Evolutionary conservation across 2,797 vertebrate genomes (phyloP), one percentile per base, ranked within the genome.

Genomic region (Gymnodraco acuticeps): DNA sequence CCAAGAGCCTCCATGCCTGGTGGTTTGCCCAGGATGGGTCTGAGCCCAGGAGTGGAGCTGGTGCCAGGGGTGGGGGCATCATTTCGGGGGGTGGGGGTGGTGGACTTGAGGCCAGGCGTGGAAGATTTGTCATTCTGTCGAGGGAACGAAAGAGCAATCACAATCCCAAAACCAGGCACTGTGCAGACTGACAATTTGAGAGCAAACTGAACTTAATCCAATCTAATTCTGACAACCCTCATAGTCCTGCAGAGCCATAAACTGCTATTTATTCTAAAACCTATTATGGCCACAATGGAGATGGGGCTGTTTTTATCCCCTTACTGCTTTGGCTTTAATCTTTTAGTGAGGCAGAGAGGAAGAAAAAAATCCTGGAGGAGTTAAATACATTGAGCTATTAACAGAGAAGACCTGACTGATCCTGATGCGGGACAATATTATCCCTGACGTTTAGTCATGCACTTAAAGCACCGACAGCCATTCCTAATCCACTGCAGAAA

Each of bases 51-150:
- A 87, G 98, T 97, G 70, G 97, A 97, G 91, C 97, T 99, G 92
- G 97, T 99, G 93, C 98, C 97, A 83, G 98, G 98, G 85, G 98
- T 99, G 76, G 98, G 98, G 55, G 96, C 97, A 60, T 99, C 98
- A 10, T 95, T 97, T 77, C 97, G 96, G 64, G 98, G 98, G 87
- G 98, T 98, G 80, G 98, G 98, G 68, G 98, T 99, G 94, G 95
- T 99, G 83, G 98, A 99, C 93, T 99, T 99, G 74, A 98, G 97
- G 90, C 98, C 98, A 72, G 98, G 97, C 89, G 97, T 99, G 72
- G 97, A 98, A 82, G 98, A 99, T 95, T 99, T 99, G 95, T 99
- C 98, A 94, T 99, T 99, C 98, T 99, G 94, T 87, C 66, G 78
- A 81, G 83, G 82, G 85, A 88, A 89, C 41, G 75, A 88, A 64